Evolutionary conservation across 2,113 vertebrate genomes (phyloP), one percentile per base, ranked within the genome.

Genomic region (Actinemys pallida): DNA sequence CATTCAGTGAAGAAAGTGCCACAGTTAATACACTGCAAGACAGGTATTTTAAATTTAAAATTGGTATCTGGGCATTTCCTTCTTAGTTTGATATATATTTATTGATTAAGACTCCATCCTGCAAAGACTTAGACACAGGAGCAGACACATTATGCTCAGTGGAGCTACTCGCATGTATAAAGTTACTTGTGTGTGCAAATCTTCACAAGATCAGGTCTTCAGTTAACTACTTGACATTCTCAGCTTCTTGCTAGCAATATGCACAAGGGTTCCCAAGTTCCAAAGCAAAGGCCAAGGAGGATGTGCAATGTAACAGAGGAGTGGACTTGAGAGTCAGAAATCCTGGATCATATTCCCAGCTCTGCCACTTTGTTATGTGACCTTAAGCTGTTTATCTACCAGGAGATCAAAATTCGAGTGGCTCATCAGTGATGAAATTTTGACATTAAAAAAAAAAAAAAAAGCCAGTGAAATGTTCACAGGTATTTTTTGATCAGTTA

Each of bases 21-120:
- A 93, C 78, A 92, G 85, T 25, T 96, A 95, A 97, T 90, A 79
- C 90, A 95, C 90, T 95, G 5, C 89, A 93, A 76, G 83, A 81
- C 45, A 24, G 35, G 0, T 3, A 57, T 92, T 95, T 90, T 78
- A 78, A 88, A 95, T 95, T 93, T 65, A 83, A 81, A 96, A 93
- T 84, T 54, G n/a, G 35, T 81, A 11, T 78, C 69, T 12, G 14
- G 89, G 39, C 57, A 81, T 27, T 93, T 80, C 65, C 69, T 91
- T 78, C 87, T 95, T 87, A 69, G 91, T 88, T 82, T 53, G 62
- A 87, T 72, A 81, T 69, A 62, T 54, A 93, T 57, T 78, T 86
- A 39, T n/a, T 62, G 22, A 62, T 39, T 25, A 62, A 93, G 92
- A n/a, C 3, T 69, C 92, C 91, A 69, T 90, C 50, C 25, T 24